Conservation (phyloP, 2,888 invertebrate genomes). For the Sussaba pulchella region DNA sequence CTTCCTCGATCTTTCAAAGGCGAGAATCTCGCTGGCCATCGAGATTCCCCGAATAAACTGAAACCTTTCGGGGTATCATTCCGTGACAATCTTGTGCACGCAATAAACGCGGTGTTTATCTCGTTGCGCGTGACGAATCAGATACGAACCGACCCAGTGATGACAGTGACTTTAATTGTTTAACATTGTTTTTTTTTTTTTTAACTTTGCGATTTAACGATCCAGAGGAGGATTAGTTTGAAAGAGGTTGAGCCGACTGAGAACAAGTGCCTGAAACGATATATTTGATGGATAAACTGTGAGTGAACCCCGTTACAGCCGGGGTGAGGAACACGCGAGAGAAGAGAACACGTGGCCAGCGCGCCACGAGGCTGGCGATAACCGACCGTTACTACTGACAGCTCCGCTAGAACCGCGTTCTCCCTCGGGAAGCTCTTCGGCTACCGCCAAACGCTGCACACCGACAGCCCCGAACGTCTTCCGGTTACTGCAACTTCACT, state of each 20-base stretch:
- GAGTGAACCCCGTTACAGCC: slow-evolving; percentile 35
- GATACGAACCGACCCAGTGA: slow-evolving; percentile 32
- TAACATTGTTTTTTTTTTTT: neutral
- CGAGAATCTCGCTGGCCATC: neutral
- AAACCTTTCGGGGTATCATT: neutral
- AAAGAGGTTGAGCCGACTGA: neutral
- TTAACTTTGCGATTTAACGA: slow-evolving; percentile 26
- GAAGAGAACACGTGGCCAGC: slow-evolving; percentile 62
- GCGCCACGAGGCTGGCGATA: slow-evolving; percentile 67
- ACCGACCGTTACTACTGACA: slow-evolving; percentile 66
- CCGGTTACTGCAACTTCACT: neutral
- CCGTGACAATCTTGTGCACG: neutral
- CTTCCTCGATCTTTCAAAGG: slow-evolving; percentile 35
- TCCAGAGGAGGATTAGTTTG: slow-evolving; percentile 18
- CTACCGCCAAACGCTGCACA: slow-evolving; percentile 45
- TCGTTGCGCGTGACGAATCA: neutral
- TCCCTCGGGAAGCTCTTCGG: slow-evolving; percentile 57
- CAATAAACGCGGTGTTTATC: neutral
- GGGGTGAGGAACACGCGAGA: slow-evolving; percentile 50
- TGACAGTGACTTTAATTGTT: slow-evolving; percentile 31
- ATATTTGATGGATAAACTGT: slow-evolving; percentile 35
- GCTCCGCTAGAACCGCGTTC: slow-evolving; percentile 51
- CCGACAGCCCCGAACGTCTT: neutral
- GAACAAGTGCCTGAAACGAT: slow-evolving; percentile 30
- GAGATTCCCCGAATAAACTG: neutral